These are phyloP conservation scores for Pheosia gnoma DNA, from an alignment of 2,888 invertebrate species.

Conservation along the genomic window DNA sequence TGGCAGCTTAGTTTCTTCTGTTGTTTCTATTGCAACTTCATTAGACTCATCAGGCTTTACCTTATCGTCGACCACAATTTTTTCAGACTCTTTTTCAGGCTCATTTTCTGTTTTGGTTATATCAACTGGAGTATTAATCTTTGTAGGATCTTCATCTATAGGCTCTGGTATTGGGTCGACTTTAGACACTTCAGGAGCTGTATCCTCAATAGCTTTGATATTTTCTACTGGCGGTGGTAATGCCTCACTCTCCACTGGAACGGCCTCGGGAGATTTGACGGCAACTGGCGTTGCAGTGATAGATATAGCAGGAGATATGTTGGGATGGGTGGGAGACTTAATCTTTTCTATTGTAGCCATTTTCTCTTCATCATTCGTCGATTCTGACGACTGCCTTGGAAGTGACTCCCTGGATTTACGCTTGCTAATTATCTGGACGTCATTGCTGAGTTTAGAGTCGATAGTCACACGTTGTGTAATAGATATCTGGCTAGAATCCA, in stretches of 20 bases:
- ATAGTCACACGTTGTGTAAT: slow-evolving; percentile 63
- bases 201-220: slow-evolving; percentile 57
- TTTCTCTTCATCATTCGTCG: slow-evolving; percentile 64
- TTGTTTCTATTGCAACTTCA: slow-evolving; percentile 30
- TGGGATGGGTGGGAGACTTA: slow-evolving; percentile 59
- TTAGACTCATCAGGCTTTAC: slow-evolving; percentile 23
- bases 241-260: slow-evolving; percentile 54
- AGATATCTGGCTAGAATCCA: slow-evolving; percentile 75
- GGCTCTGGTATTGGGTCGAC: slow-evolving; percentile 18
- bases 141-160: not conserved
- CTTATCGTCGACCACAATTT: slow-evolving; percentile 19
- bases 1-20: slow-evolving; percentile 24
- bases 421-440: slow-evolving; percentile 60
- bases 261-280: slow-evolving; percentile 23
- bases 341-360: slow-evolving; percentile 67
- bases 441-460: slow-evolving; percentile 53
- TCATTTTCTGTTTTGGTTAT: slow-evolving; percentile 1
- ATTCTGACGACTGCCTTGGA: slow-evolving; percentile 68
- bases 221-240: slow-evolving; percentile 64
- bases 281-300: slow-evolving; percentile 59
- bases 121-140: slow-evolving; percentile 8
- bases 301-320: slow-evolving; percentile 53
- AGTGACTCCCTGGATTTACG: slow-evolving; percentile 64
- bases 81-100: slow-evolving; percentile 18
- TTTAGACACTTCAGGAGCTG: slow-evolving; percentile 54